Base-by-base conservation (phyloP, 2,113 vertebrate genomes). In the Muntiacus reevesi region DNA sequence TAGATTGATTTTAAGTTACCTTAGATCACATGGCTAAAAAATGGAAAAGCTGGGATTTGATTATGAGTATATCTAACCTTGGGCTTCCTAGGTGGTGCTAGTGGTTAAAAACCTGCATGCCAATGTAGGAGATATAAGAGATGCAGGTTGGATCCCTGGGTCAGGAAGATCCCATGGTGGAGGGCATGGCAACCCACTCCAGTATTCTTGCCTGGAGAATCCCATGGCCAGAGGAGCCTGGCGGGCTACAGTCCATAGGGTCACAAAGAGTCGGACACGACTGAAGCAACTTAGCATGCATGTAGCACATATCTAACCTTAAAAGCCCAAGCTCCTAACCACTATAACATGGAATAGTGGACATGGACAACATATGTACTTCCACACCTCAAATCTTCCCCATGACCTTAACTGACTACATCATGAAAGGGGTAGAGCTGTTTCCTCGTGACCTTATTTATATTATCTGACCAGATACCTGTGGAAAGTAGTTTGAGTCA, bases 401-500 rank as follows among this genome's bases (percentile, higher is more conserved):
- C 47, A 60, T 45, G 45, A 87, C 60, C 36, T 89, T 36, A 25
- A 36, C 0, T 64, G 96, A 86, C 50, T 93, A 54, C 95, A 45
- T 85, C 86, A 82, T 93, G 90, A 96, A 98, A 97, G 81, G 76
- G n/a, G 9, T 71, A n/a, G 94, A 85, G 71, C 81, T 47, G 28
- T 78, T 33, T 90, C 25, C 81, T 54, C 85, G 0, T 87, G 95
- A 87, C 90, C 67, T 95, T 96, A 10, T 82, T 40, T 96, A 2
- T 62, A 85, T 55, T 92, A 5, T 94, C 91, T 94, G 54, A 36
- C 16, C n/a, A 96, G 86, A 76, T 10, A 67, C 78, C 54, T 84
- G 78, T 93, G 84, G 83, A 79, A 85, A 96, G 91, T 52, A 84
- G 14, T 93, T 12, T 94, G 67, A 62, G 50, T 45, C 78, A 11